These are phyloP conservation scores for Onchidella celtica DNA, from an alignment of 2,888 invertebrate species.

Conservation along the genomic window DNA sequence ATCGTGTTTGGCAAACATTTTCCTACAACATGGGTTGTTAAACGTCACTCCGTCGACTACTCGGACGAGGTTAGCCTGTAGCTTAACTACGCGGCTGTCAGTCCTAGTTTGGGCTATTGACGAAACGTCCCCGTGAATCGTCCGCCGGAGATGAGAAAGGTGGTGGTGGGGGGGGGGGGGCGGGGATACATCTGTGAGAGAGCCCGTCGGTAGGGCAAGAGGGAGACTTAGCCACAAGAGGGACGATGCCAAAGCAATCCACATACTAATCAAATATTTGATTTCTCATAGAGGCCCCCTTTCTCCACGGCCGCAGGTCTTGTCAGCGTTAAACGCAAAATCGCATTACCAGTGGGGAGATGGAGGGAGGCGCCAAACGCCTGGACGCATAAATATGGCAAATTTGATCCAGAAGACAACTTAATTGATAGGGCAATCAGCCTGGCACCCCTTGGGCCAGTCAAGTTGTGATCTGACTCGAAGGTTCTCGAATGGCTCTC, in stretches of 20 bases:
- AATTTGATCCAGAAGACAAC: constrained; percentile 2
- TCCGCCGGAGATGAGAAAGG: not conserved
- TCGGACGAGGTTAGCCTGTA: not conserved
- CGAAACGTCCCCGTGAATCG: not conserved
- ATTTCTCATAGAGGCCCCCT: not conserved
- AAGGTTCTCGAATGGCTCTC: constrained; percentile 4
- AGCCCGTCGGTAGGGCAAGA: not conserved
- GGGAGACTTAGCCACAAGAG: not conserved
- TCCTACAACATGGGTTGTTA: constrained; percentile 1
- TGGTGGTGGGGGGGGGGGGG: not conserved
- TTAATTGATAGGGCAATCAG: constrained; percentile 31
- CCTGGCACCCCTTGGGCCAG: not conserved
- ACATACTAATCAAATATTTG: constrained; percentile 10
- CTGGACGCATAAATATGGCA: constrained; percentile 21
- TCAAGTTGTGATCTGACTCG: not conserved
- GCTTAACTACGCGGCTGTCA: not conserved
- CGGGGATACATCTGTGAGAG: not conserved
- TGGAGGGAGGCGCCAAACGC: not conserved
- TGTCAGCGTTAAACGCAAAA: not conserved
- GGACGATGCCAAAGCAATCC: not conserved
- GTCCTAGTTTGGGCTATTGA: not conserved
- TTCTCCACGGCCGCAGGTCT: not conserved
- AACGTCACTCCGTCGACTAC: not conserved
- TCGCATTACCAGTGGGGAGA: not conserved
- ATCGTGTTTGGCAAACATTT: not conserved